Conservation (phyloP, 2,113 vertebrate genomes). For the Ranitomeya variabilis region DNA sequence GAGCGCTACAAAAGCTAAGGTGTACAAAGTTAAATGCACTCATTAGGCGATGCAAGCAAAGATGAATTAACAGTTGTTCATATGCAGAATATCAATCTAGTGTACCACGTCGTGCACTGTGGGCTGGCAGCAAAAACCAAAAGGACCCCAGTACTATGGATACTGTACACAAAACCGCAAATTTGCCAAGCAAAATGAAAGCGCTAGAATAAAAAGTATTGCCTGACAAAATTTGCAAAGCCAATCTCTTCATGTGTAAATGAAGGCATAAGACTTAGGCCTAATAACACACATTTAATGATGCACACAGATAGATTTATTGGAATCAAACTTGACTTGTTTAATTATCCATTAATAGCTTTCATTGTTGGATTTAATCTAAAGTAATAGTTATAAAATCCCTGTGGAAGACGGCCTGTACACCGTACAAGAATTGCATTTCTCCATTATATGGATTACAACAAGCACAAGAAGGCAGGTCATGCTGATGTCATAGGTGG, state of each 20-base stretch:
- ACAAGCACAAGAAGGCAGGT: background rate
- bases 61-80: background rate
- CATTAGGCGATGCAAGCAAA: background rate
- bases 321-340: background rate
- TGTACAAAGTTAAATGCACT: conserved; percentile 21
- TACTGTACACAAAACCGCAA: background rate
- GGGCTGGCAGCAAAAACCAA: background rate
- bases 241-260: background rate
- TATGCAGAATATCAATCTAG: background rate
- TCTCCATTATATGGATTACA: background rate
- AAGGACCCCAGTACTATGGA: background rate
- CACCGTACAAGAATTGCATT: background rate
- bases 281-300: background rate
- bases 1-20: background rate
- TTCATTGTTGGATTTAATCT: background rate
- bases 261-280: background rate
- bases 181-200: background rate
- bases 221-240: background rate
- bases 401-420: background rate
- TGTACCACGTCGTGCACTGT: background rate
- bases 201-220: background rate
- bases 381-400: background rate
- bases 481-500: background rate
- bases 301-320: background rate
- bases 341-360: background rate